Conservation (phyloP, 2,888 invertebrate genomes). For the Scaptomyza cyrtandrae region DNA sequence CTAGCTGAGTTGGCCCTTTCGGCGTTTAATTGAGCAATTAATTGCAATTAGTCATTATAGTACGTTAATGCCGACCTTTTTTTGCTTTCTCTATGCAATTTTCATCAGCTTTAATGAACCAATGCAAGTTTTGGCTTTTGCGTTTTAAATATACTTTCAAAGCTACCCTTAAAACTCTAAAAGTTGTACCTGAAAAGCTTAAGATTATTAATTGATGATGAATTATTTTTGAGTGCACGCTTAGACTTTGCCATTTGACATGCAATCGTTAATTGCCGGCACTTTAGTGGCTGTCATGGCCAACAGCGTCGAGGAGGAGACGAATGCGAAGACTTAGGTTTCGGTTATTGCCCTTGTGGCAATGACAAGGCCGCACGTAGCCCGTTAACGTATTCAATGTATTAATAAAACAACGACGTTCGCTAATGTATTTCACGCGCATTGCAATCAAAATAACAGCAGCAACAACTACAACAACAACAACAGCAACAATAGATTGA, state of each 20-base stretch:
- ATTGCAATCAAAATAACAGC: background rate
- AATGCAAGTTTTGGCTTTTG: conserved; percentile 1
- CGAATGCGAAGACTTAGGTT: background rate
- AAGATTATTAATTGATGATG: too few species aligned
- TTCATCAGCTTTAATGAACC: conserved; percentile 8
- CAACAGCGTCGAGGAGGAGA: conserved; percentile 1
- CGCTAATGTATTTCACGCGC: conserved; percentile 33
- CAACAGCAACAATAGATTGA: too few species aligned
- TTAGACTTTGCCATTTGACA: conserved; percentile 14
- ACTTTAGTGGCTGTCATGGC: conserved; percentile 50
- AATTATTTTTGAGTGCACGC: background rate
- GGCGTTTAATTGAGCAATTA: conserved; percentile 66
- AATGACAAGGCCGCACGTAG: conserved; percentile 47
- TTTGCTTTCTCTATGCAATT: background rate
- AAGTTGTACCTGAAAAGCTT: too few species aligned
- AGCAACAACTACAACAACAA: background rate
- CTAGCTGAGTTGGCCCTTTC: background rate
- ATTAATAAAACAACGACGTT: conserved; percentile 50
- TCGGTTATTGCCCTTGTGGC: conserved; percentile 33
- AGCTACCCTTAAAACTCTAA: too few species aligned
- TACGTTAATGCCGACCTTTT: conserved; percentile 27
- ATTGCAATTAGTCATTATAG: conserved; percentile 62
- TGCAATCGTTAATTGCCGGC: conserved; percentile 57
- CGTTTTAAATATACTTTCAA: background rate
- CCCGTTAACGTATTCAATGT: conserved; percentile 51